phyloP scores from a whole-genome alignment of 2,888 invertebrate genomes.

The Lepidonotus clava region DNA sequence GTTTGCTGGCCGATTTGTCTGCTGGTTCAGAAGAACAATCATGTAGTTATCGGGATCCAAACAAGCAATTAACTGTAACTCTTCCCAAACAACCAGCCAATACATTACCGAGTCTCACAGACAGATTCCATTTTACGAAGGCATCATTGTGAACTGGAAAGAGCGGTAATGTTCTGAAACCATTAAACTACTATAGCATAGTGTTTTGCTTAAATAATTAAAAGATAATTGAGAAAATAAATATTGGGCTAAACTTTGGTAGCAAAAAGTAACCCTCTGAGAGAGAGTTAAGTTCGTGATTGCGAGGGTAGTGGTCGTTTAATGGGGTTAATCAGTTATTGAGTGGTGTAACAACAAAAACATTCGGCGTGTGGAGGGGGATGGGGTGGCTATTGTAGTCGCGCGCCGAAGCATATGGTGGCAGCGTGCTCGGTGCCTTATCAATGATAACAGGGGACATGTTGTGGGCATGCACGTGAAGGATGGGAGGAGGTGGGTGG shows the following conservation, averaged over 20 bases:
- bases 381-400: neutral
- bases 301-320: neutral
- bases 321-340: neutral
- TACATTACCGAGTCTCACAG: too few relatives aligned
- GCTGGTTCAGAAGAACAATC: neutral
- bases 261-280: too few relatives aligned
- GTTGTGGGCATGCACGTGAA: neutral
- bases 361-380: neutral
- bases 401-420: neutral
- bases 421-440: too few relatives aligned
- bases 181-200: too few relatives aligned
- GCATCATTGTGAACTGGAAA: too few relatives aligned
- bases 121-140: too few relatives aligned
- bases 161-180: too few relatives aligned
- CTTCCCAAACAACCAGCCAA: neutral
- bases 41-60: neutral
- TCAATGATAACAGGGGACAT: neutral
- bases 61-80: constrained; percentile 7
- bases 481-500: neutral
- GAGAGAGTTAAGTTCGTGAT: neutral
- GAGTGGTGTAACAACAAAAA: neutral
- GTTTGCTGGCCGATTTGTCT: neutral
- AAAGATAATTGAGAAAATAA: too few relatives aligned
- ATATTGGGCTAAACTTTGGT: too few relatives aligned
- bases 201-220: too few relatives aligned